Conservation (phyloP, 2,113 vertebrate genomes). For the Alectura lathami region DNA sequence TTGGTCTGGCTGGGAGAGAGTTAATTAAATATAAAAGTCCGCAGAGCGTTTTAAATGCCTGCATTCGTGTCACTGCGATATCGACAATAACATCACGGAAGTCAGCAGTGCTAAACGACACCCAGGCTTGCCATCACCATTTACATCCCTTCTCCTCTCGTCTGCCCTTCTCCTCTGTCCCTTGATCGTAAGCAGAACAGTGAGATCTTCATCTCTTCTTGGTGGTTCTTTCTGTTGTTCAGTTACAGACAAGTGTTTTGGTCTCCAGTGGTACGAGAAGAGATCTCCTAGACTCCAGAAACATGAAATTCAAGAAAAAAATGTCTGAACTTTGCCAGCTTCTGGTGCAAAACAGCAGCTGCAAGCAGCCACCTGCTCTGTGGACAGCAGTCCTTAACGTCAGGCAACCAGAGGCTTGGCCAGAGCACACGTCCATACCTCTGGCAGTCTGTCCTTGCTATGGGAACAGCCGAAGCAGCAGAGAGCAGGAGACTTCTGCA, state of each 20-base stretch:
- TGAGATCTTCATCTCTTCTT: neutral
- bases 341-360: neutral
- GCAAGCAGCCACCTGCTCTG: neutral
- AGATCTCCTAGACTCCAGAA: neutral
- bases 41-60: neutral
- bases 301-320: neutral
- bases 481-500: neutral
- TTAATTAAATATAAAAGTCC: neutral
- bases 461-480: neutral
- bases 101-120: neutral
- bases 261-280: neutral
- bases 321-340: neutral
- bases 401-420: too few relatives aligned
- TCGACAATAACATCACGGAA: neutral
- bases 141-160: rapidly evolving
- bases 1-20: neutral
- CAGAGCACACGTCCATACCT: neutral
- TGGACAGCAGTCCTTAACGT: neutral
- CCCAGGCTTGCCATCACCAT: rapidly evolving
- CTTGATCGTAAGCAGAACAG: neutral
- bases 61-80: neutral
- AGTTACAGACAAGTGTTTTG: neutral
- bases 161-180: neutral
- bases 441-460: neutral
- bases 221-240: neutral